Conservation (phyloP, 2,797 vertebrate genomes). For the Etheostoma perlongum region DNA sequence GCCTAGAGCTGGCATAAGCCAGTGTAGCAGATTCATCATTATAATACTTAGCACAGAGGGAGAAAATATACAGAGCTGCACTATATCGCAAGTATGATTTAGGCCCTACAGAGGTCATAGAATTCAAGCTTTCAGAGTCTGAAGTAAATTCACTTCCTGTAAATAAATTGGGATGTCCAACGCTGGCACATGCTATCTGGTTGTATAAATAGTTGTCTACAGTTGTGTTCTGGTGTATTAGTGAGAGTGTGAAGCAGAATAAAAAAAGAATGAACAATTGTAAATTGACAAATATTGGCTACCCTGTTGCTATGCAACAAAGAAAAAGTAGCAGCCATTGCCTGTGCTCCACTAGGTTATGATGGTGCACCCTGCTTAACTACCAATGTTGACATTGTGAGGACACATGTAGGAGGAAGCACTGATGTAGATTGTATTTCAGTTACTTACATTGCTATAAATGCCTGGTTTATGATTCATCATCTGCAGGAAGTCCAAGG, state of each 20-base stretch:
- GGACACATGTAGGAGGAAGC: constrained; percentile 65
- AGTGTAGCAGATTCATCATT: constrained; percentile 86
- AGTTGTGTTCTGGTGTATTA: constrained; percentile 54
- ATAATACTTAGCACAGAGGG: constrained; percentile 84
- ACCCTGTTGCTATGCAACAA: constrained; percentile 24
- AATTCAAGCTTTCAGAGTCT: constrained; percentile 78
- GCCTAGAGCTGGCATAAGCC: constrained; percentile 83
- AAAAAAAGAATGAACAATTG: constrained; percentile 47
- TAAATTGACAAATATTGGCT: constrained; percentile 30
- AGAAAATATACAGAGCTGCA: constrained; percentile 74
- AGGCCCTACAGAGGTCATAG: constrained; percentile 74
- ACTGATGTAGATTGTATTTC: constrained; percentile 73
- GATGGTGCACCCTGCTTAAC: constrained; percentile 44
- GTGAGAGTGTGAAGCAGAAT: constrained; percentile 37
- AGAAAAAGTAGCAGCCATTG: constrained; percentile 8
- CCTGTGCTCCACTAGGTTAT: constrained; percentile 13
- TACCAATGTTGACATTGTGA: constrained; percentile 75
- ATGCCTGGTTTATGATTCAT: constrained; percentile 81
- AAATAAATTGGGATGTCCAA: constrained; percentile 75
- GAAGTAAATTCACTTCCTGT: constrained; percentile 79
- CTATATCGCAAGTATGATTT: constrained; percentile 79
- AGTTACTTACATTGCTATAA: constrained; percentile 79
- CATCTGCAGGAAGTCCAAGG: constrained; percentile 77
- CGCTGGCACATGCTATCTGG: constrained; percentile 64
- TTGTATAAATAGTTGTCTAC: constrained; percentile 63